A percentile compares a stretch with the other conserved stretches of the same genome.
Conservation (phyloP, 2,888 invertebrate species). For the Dryobota labecula region DNA sequence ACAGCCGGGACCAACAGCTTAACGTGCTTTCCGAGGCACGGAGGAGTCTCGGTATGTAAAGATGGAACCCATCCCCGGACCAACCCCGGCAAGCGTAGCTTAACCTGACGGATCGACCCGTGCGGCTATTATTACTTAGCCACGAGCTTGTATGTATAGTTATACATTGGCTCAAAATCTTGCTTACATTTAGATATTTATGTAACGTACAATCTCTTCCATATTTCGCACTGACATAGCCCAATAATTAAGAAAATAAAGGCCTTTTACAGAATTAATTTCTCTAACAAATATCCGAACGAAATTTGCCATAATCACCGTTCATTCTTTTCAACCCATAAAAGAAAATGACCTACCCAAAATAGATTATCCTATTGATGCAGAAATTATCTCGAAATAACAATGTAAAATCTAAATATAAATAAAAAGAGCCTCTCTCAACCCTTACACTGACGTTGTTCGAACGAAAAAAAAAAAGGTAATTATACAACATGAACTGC, state of each 20-base stretch:
- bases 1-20: no score
- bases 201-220: neutral
- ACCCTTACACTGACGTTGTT: conserved; percentile 14
- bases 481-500: conserved; percentile 53
- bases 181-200: neutral
- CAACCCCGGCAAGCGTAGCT: no score
- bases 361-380: conserved; percentile 6
- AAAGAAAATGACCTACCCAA: neutral
- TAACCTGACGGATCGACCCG: no score
- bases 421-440: conserved; percentile 5
- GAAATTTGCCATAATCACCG: neutral
- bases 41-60: no score
- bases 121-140: no score
- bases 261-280: neutral
- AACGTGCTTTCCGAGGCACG: no score
- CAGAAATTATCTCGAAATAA: neutral
- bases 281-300: neutral
- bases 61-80: no score
- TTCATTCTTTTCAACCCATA: neutral
- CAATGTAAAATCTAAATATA: conserved; percentile 1
- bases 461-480: conserved; percentile 58
- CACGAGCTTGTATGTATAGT: no score
- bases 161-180: neutral
- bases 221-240: neutral
- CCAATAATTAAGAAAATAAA: neutral